Evolutionary conservation across 2,113 vertebrate species (phyloP).

Genomic region (Malurus melanocephalus): DNA sequence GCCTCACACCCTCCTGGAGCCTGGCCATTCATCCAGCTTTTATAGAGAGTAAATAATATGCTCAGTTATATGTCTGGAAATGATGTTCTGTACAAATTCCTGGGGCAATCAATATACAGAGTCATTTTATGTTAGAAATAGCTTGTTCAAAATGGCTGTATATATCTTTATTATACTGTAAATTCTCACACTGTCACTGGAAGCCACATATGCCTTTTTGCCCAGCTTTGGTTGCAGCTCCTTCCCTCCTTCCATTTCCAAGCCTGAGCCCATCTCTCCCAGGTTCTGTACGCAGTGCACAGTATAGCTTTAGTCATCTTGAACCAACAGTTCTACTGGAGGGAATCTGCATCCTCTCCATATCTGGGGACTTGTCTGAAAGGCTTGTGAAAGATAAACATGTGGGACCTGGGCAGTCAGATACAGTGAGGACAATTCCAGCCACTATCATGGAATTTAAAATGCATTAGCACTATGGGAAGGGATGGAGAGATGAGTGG

Average conservation of each 20-base stretch:
- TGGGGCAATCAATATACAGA: slow-evolving; percentile 60
- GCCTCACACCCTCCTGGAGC: slow-evolving; percentile 24
- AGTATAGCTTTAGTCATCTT: not conserved
- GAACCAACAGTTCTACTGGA: not conserved
- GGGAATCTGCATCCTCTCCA: not conserved
- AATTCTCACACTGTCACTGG: slow-evolving; percentile 51
- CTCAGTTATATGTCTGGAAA: slow-evolving; percentile 57
- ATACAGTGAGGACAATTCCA: not conserved
- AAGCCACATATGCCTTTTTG: slow-evolving; percentile 35
- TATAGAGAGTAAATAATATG: slow-evolving; percentile 60
- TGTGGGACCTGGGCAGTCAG: not conserved
- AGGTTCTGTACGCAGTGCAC: not conserved
- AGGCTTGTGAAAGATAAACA: not conserved
- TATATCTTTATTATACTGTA: slow-evolving; percentile 62
- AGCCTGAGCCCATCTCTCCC: not conserved
- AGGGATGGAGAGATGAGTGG: not conserved
- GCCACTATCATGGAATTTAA: not conserved
- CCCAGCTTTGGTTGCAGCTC: not conserved
- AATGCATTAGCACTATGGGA: not conserved
- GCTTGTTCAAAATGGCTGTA: slow-evolving; percentile 60
- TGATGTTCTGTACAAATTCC: slow-evolving; percentile 60
- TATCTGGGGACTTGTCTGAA: not conserved
- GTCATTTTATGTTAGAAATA: slow-evolving; percentile 55
- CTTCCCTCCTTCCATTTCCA: not conserved
- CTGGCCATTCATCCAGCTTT: slow-evolving; percentile 49